Base-by-base conservation (phyloP, 2,797 vertebrate genomes). In the Parotocinclus haroldoi region DNA sequence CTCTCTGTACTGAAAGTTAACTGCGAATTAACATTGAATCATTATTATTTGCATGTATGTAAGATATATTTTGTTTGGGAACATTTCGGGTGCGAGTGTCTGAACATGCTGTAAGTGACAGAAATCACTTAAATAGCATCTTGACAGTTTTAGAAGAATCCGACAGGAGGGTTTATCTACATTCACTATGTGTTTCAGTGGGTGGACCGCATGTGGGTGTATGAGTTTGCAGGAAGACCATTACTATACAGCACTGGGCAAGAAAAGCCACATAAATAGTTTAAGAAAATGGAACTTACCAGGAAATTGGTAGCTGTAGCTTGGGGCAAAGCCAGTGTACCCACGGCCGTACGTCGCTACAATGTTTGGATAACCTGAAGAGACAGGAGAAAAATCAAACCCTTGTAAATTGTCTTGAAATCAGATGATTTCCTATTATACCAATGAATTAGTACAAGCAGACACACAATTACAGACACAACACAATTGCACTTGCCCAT, bases 241-340 rank as follows among this genome's bases (percentile, higher is more conserved):
- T 79, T 78, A 78, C 72, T 57, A 68, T 54, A 66, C 55, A 61
- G 50, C 73, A 72, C 63, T 66, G 61, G 74, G 81, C 66, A 53
- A 58, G 56, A 63, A 66, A 58, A 70, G 59, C 52, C 62, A 62
- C 68, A 81, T 54, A 78, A 71, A 72, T 63, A 52, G 66, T 44
- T 72, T 62, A 80, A 76, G 66, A 66, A 73, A 71, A 78, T 73
- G 69, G 76, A 83, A 92, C 92, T 49, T 89, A 96, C 94, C 93
- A 87, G 94, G 93, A 82, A 95, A 95, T 75, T 95, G 94, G 84
- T 95, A 96, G 86, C 94, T 93, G 82, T 96, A 96, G 82, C 93
- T 94, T 40, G 94, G 93, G 78, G 93, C 91, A 72, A 96, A 95
- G 82, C 94, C 93, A 16, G 93, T 92, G 74, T 96, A 96, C 84